Conservation (phyloP, 2,888 invertebrate species). For the Troides aeacus region DNA sequence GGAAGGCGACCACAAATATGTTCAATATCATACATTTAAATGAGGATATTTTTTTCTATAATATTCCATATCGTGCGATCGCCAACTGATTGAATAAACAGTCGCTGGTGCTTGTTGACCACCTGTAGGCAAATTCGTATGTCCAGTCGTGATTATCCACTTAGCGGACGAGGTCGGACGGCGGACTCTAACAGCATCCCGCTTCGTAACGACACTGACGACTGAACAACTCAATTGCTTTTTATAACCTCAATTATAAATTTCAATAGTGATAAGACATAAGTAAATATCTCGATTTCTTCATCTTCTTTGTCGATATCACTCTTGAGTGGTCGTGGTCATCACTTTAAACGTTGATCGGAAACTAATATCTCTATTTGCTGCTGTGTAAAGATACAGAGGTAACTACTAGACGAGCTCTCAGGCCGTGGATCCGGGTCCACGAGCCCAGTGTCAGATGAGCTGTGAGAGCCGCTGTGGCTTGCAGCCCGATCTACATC, state of each 20-base stretch:
- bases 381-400: too few relatives aligned
- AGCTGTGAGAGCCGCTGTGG: too few relatives aligned
- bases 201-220: neutral
- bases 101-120: constrained; percentile 61
- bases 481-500: too few relatives aligned
- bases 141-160: constrained; percentile 72
- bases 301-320: too few relatives aligned
- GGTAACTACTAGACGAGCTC: too few relatives aligned
- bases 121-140: constrained; percentile 54
- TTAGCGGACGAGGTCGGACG: constrained; percentile 63
- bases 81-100: constrained; percentile 60
- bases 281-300: too few relatives aligned
- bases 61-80: constrained; percentile 29
- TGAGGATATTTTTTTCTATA: constrained; percentile 3
- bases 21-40: constrained; percentile 4
- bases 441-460: too few relatives aligned
- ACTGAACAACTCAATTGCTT: constrained; percentile 20
- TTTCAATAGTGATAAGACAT: neutral
- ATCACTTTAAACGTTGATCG: too few relatives aligned
- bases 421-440: too few relatives aligned
- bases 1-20: neutral
- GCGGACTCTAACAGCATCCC: constrained; percentile 40
- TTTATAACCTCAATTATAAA: neutral
- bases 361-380: too few relatives aligned
- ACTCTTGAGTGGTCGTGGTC: too few relatives aligned